Evolutionary conservation across 2,888 invertebrate species (phyloP).

Genomic region (Heteromurus nitidus): DNA sequence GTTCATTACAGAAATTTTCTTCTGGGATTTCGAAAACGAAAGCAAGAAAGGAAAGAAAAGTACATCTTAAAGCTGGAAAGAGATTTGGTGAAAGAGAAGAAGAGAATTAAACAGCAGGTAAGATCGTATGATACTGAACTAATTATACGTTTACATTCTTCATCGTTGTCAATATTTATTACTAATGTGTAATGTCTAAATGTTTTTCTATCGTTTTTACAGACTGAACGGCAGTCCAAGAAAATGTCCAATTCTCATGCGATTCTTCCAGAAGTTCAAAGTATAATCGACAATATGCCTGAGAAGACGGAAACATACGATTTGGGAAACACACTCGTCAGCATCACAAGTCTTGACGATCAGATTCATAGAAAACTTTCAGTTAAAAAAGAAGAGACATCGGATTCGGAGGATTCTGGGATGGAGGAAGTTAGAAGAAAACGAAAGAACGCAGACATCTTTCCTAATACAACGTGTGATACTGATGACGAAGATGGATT

Average conservation of each 20-base stretch:
- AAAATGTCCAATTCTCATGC: conserved; percentile 69
- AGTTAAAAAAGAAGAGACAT: conserved; percentile 22
- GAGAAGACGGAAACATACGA: conserved; percentile 63
- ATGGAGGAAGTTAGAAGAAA: neutral
- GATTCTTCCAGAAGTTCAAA: conserved; percentile 72
- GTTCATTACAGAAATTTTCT: conserved; percentile 67
- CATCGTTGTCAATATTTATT: neutral
- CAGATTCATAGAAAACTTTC: conserved; percentile 56
- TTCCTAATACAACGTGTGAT: no score
- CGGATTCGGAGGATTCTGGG: conserved; percentile 39
- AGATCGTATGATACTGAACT: neutral
- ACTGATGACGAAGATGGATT: conserved; percentile 29
- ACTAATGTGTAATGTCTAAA: conserved; percentile 1
- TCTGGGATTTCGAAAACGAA: conserved; percentile 71
- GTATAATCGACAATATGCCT: conserved; percentile 59
- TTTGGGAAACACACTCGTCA: conserved; percentile 69
- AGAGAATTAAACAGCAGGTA: conserved; percentile 68
- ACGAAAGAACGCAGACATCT: neutral
- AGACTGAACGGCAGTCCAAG: conserved; percentile 66
- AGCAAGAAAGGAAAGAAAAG: conserved; percentile 69
- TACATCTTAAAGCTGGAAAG: conserved; percentile 70
- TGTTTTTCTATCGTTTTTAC: conserved; percentile 1
- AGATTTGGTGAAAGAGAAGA: conserved; percentile 68
- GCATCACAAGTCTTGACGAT: conserved; percentile 68
- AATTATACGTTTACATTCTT: neutral